Base-by-base conservation (phyloP, 2,113 vertebrate species). In the Osmerus mordax region DNA sequence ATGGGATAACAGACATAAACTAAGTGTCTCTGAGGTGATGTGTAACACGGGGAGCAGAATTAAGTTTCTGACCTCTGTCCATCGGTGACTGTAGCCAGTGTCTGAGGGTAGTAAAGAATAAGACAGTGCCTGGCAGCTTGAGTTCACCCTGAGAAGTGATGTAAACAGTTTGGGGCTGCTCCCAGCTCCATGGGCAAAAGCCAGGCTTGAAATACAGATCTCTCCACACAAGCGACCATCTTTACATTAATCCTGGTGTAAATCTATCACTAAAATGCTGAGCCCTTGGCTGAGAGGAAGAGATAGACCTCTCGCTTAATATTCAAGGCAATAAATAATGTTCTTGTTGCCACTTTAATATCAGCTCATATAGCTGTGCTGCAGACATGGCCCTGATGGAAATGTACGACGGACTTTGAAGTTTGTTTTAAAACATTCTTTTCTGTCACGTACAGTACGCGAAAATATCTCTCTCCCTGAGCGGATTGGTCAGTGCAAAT, bases 231-330 rank as follows among this genome's bases (percentile, higher is more conserved):
- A 19, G 4, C 19, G 51, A 66, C 72, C 73, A 67, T 72, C 77
- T 73, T 76, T 76, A 70, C n/a, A 23, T 72, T 36, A 68, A 8
- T 62, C 14, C 21, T 56, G 53, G 52, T n/a, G 72, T 89, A 88
- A 88, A 88, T 88, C 80, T 85, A 71, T 70, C 78, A 32, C 19
- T 65, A 76, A 84, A 89, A 75, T 72, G 85, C 84, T 89, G 86
- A 88, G 86, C 67, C 71, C 61, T 65, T 3, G 66, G 70, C 65
- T 75, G 56, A 5, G 58, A 73, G 76, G 55, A 65, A 61, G 67
- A 68, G 59, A 36, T 23, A 70, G 70, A 64, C 60, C 77, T 86
- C 76, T 75, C 54, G 29, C 77, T 77, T 78, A 77, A 87, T 87
- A 85, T 86, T 77, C 81, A 67, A 53, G 0, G 59, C 36, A 61